Base-by-base conservation (phyloP, 2,113 vertebrate species). In the Nyctibius bracteatus region DNA sequence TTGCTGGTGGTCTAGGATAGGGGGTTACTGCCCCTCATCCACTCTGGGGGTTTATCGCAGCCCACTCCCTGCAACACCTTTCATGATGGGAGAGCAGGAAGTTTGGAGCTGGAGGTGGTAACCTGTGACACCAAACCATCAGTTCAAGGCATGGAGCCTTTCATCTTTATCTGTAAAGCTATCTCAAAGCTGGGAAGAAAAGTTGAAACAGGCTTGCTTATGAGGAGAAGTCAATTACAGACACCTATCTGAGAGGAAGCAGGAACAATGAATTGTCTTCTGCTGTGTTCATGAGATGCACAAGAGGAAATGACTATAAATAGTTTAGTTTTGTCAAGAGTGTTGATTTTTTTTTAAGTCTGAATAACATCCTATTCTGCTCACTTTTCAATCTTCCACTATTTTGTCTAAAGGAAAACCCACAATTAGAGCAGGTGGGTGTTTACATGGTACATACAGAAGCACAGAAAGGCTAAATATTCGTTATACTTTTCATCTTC, bases 101-200 rank as follows among this genome's bases (percentile, higher is more conserved):
- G 27, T 80, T 9, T 80, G 54, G 62, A 90, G 46, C n/a, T 85
- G 70, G 52, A 94, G 25, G 55, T 81, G 47, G 81, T 67, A 91
- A 89, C 43, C n/a, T 61, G 44, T 59, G 68, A 65, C 73, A 94
- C 33, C 57, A 91, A 86, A 71, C 55, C n/a, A 84, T 27, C 37
- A 41, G 24, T 46, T 74, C 63, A 63, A 55, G 55, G 37, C 72
- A 77, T 6, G 2, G 4, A 54, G 43, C 23, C 86, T 95, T 94
- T 89, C 72, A 96, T 94, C 67, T 88, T 83, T 81, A 95, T 86
- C 89, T 86, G 37, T 81, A 89, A 84, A 78, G 46, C 31, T 89
- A 72, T 81, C 83, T 94, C 52, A 84, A 52, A 91, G 83, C 49
- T 54, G 37, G 44, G 61, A 93, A 46, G 55, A 63, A 74, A 81